Conservation (phyloP, 2,797 vertebrate species). For the Nannoperca obscura region DNA sequence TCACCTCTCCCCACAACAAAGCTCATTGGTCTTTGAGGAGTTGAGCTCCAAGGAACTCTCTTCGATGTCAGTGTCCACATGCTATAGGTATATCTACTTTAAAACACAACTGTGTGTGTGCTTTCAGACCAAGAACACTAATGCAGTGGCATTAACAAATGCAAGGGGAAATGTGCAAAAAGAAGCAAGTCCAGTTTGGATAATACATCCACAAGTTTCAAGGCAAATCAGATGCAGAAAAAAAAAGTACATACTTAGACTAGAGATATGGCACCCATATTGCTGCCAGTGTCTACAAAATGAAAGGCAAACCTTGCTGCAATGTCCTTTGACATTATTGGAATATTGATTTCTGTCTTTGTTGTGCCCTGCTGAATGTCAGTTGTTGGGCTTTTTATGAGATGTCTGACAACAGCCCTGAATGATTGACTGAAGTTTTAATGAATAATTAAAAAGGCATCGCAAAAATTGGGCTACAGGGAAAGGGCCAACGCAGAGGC, state of each 20-base stretch:
- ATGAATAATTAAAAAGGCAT: slow-evolving; percentile 67
- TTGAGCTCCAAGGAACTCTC: neutral
- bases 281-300: slow-evolving; percentile 15
- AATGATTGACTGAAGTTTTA: slow-evolving; percentile 58
- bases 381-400: slow-evolving; percentile 58
- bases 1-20: slow-evolving; percentile 23
- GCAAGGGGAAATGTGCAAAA: neutral
- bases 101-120: slow-evolving; percentile 1
- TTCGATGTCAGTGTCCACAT: slow-evolving; percentile 6
- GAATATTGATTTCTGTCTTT: slow-evolving; percentile 66
- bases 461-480: slow-evolving; percentile 7
- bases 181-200: neutral
- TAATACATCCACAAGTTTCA: neutral
- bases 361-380: slow-evolving; percentile 61
- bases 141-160: neutral
- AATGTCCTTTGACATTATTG: slow-evolving; percentile 57
- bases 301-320: slow-evolving; percentile 24
- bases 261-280: neutral
- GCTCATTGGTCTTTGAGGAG: slow-evolving; percentile 18
- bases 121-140: neutral
- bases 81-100: neutral
- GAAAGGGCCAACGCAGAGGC: neutral
- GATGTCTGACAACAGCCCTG: slow-evolving; percentile 55
- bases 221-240: neutral
- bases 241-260: neutral